These are phyloP conservation scores for Rhinolophus sinicus DNA, from an alignment of 2,113 vertebrate genomes.

Conservation along the genomic window DNA sequence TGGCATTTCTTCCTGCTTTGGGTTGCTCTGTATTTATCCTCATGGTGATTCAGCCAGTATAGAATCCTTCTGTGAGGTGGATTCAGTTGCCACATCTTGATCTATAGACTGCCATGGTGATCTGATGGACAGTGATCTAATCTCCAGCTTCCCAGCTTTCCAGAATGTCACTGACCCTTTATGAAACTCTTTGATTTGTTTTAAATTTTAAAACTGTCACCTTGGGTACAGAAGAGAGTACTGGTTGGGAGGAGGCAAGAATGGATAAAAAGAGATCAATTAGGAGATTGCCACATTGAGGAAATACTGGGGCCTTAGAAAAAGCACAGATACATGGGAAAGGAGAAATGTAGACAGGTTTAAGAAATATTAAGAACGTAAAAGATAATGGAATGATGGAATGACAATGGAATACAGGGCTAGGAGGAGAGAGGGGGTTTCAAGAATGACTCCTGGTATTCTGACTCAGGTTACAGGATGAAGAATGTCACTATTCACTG, in stretches of 20 bases:
- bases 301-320: not conserved
- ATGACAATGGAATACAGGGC: not conserved
- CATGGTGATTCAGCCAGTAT: constrained; percentile 66
- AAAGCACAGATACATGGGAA: not conserved
- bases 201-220: not conserved
- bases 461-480: not conserved
- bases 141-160: constrained; percentile 73
- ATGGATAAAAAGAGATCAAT: not conserved
- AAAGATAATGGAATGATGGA: not conserved
- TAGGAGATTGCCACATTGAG: not conserved
- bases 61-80: not conserved
- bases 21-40: constrained; percentile 70
- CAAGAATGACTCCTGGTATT: not conserved
- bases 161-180: constrained; percentile 53
- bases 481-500: not conserved
- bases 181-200: not conserved
- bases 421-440: not conserved
- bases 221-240: not conserved
- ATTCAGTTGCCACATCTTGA: not conserved
- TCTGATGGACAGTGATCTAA: constrained; percentile 83
- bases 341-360: not conserved
- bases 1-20: constrained; percentile 69
- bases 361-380: not conserved
- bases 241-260: not conserved
- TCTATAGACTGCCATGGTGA: constrained; percentile 68